These are phyloP conservation scores for Clarias fuscus DNA, from an alignment of 2,797 vertebrate species.

Conservation along the genomic window DNA sequence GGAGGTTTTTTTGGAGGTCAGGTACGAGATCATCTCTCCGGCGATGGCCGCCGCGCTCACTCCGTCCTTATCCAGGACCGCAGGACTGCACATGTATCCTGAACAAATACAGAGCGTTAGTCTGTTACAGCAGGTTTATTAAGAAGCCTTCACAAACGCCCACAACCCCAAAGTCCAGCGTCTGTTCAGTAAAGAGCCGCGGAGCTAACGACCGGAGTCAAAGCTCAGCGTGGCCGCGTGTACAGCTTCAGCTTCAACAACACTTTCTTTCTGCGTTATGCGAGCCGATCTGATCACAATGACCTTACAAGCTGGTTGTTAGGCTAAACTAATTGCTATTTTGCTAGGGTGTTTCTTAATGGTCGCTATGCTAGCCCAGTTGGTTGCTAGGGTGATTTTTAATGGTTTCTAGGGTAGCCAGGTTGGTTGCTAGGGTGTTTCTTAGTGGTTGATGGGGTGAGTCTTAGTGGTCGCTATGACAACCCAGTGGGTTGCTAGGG, in stretches of 20 bases:
- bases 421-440: background rate
- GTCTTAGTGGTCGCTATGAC: accelerated
- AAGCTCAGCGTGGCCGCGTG: too few relatives aligned
- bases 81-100: conserved; percentile 98
- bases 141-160: too few relatives aligned
- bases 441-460: too few relatives aligned
- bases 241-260: background rate
- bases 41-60: conserved; percentile 92
- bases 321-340: too few relatives aligned
- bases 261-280: background rate
- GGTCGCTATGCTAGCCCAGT: background rate
- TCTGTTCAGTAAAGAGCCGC: too few relatives aligned
- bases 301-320: too few relatives aligned
- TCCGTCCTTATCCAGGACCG: conserved; percentile 95
- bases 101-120: background rate
- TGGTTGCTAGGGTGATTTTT: background rate
- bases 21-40: conserved; percentile 87
- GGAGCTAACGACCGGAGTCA: too few relatives aligned
- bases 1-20: conserved; percentile 80
- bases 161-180: too few relatives aligned
- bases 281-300: too few relatives aligned
- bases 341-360: background rate
- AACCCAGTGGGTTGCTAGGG: background rate
- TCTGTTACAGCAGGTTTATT: background rate
- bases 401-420: background rate